These are phyloP conservation scores for Homalodisca vitripennis DNA, from an alignment of 1,140 invertebrate species.

Conservation along the genomic window DNA sequence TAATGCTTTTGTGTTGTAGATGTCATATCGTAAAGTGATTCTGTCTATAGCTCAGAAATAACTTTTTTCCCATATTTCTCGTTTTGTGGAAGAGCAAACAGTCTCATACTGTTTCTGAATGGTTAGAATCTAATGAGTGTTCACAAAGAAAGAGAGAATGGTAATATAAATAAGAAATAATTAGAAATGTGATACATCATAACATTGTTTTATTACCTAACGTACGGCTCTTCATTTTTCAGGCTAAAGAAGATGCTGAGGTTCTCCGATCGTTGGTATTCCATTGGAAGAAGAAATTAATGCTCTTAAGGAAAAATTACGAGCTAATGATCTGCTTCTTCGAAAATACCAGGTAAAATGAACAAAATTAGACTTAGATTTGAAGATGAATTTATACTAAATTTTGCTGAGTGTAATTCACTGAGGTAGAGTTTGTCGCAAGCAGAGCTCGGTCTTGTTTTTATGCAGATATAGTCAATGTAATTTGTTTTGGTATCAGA, in stretches of 20 bases:
- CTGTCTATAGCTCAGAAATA: background rate
- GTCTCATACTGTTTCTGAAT: background rate
- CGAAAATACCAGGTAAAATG: constrained; percentile 58
- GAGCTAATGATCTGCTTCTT: constrained; percentile 76
- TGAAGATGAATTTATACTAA: background rate
- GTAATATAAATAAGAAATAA: background rate
- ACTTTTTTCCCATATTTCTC: background rate
- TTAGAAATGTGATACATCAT: background rate
- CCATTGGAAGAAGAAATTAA: constrained; percentile 92
- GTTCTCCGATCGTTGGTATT: constrained; percentile 81
- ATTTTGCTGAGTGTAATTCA: background rate
- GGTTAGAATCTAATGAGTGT: background rate
- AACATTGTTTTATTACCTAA: constrained; percentile 27
- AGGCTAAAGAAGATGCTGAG: constrained; percentile 89
- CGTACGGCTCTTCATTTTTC: constrained; percentile 43
- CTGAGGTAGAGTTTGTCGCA: too few species aligned
- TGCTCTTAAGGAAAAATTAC: constrained; percentile 82
- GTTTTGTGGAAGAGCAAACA: background rate
- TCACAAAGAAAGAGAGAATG: background rate
- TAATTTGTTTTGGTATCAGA: background rate
- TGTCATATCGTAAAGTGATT: too few species aligned
- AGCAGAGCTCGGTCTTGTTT: too few species aligned
- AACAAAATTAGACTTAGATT: background rate
- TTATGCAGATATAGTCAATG: background rate
- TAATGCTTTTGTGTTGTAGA: too few species aligned